Base-by-base conservation (phyloP, 2,888 invertebrate genomes). In the Lasioglossum leucozonium region DNA sequence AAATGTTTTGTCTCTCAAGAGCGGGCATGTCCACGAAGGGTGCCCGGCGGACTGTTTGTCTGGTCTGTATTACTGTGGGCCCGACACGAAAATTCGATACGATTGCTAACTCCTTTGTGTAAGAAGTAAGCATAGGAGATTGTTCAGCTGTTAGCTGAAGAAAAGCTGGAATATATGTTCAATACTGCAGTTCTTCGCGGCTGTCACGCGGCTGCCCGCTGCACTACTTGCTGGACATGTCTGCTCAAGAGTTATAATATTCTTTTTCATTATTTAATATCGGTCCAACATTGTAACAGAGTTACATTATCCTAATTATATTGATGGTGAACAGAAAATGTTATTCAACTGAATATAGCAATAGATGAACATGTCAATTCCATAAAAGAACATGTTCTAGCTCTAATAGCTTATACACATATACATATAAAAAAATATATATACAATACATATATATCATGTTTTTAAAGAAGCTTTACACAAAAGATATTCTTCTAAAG, bases 331-430 rank as follows among this genome's bases (percentile, higher is more conserved):
- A 67, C 37, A 37, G 67, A 77, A 89, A 82, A 81, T 81, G 81
- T 81, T 84, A 84, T 62, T 79, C 71, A 85, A 87, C 79, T 55
- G 30, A 86, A 89, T 67, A 85, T 90, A 92, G 91, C 92, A 93
- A 93, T 93, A 93, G 91, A 90, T 88, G 84, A 87, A 81, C 89
- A 87, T 90, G 83, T 90, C 88, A 62, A 89, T 93, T 92, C 90
- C 90, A 91, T 93, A 93, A 85, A 90, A 77, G 82, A 86, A 84
- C 40, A 89, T 91, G 92, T 93, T 92, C 93, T 91, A 72, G 92
- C 93, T 92, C 93, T 91, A 51, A 72, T 34, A 88, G 81, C 74
- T 86, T 73, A 72, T 84, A 84, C 75, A 74, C 74, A 78, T 72
- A 65, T 42, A 74, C 16, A 71, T 67, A 75, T 42, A 74, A 80